Conservation (phyloP, 2,797 vertebrate genomes). For the Rhinogobio ventralis region DNA sequence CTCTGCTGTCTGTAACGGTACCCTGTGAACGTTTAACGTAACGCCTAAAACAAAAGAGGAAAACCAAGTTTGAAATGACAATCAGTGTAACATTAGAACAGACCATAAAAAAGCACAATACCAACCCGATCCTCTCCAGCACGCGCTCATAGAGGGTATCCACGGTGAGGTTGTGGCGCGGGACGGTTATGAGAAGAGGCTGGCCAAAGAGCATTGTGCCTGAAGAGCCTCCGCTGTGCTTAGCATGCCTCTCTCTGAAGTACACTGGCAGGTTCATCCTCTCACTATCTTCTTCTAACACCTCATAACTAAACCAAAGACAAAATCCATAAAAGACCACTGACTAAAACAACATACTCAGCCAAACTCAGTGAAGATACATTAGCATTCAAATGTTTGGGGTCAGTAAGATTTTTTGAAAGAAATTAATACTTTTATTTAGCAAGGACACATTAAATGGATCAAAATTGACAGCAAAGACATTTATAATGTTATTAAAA, state of each 20-base stretch:
- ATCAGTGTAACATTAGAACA: not conserved
- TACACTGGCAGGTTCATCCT: conserved; percentile 89
- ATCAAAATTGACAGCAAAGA: not conserved
- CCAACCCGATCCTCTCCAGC: conserved; percentile 91
- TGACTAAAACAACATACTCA: not conserved
- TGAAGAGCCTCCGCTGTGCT: conserved; percentile 82
- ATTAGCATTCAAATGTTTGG: not conserved
- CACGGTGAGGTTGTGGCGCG: conserved; percentile 86
- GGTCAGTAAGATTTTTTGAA: not conserved
- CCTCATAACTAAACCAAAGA: conserved; percentile 85
- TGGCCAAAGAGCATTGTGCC: conserved; percentile 91
- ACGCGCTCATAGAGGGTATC: conserved; percentile 87
- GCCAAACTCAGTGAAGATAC: not conserved
- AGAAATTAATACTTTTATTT: not conserved
- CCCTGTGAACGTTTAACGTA: conserved; percentile 85
- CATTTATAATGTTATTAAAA: not conserved
- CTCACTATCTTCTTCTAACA: conserved; percentile 84
- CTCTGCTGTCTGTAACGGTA: conserved; percentile 75
- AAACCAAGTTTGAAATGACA: not conserved
- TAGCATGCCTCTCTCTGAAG: conserved; percentile 90
- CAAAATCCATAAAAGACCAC: not conserved
- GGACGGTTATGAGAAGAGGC: conserved; percentile 90
- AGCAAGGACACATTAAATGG: not conserved
- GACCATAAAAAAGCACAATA: conserved; percentile 26
- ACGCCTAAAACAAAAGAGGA: conserved; percentile 77